A percentile compares a stretch with the other conserved stretches of the same genome.
Conservation (phyloP, 2,797 vertebrate genomes). For the Phalanger gymnotis region DNA sequence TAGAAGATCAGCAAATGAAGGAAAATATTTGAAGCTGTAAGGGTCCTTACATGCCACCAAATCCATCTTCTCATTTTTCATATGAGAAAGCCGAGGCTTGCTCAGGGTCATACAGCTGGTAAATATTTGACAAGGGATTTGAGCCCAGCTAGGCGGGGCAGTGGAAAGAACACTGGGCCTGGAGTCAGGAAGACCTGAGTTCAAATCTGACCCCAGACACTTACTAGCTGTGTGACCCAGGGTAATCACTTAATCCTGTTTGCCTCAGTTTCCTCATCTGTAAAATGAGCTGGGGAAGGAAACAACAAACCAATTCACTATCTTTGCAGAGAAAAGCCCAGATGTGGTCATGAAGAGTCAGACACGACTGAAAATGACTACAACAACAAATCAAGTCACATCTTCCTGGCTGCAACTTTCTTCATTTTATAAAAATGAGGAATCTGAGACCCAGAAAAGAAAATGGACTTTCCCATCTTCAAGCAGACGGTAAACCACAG, state of each 20-base stretch:
- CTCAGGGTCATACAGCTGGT: background rate
- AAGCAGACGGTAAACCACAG: background rate
- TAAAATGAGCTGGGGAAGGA: background rate
- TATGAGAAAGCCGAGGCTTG: background rate
- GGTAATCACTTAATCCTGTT: background rate
- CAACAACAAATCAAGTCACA: constrained; percentile 39
- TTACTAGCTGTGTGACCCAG: background rate
- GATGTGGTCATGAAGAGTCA: background rate
- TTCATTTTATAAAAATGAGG: constrained; percentile 7
- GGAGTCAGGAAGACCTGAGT: background rate
- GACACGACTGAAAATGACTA: background rate
- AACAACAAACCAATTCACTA: background rate
- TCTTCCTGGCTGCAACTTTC: constrained; percentile 9
- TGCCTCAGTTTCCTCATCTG: background rate
- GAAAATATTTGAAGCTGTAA: background rate
- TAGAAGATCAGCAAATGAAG: background rate
- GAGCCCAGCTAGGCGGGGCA: background rate
- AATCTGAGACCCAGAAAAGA: background rate
- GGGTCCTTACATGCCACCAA: no score
- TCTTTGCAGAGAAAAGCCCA: background rate
- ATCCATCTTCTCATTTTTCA: background rate
- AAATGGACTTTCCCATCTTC: background rate
- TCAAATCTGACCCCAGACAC: background rate
- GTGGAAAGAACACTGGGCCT: no score
- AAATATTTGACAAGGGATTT: background rate